Conservation (phyloP, 1,140 invertebrate genomes). For the Delia radicum region DNA sequence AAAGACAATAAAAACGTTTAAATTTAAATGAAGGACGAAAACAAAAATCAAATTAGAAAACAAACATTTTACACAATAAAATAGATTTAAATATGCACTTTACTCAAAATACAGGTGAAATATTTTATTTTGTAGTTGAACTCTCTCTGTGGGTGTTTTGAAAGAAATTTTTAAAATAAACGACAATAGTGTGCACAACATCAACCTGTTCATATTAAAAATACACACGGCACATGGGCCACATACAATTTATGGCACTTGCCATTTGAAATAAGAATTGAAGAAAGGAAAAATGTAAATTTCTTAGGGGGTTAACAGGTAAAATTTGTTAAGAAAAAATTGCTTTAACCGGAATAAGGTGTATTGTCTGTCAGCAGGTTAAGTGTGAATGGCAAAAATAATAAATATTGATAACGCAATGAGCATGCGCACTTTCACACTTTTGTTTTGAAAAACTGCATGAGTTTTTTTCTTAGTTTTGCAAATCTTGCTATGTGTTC, state of each 20-base stretch:
- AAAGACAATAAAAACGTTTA: background rate
- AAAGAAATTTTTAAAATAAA: background rate
- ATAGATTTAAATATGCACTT: background rate
- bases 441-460: background rate
- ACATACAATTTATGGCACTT: conserved; percentile 18
- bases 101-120: background rate
- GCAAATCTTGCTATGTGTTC: background rate
- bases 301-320: too few relatives aligned
- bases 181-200: background rate
- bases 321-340: background rate
- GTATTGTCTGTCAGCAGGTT: background rate
- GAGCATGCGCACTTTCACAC: background rate
- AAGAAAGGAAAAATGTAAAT: background rate
- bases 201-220: conserved; percentile 9
- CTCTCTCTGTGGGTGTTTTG: background rate
- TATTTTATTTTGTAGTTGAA: background rate
- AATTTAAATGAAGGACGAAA: background rate
- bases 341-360: background rate
- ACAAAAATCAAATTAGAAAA: conserved; percentile 6
- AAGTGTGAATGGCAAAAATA: conserved; percentile 8
- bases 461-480: background rate
- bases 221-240: background rate
- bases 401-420: background rate
- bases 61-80: background rate
- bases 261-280: background rate